Percentiles rank a stretch among this genome's conserved stretches.
Conservation (phyloP, 2,113 vertebrate genomes). For the Trichomycterus rosablanca region DNA sequence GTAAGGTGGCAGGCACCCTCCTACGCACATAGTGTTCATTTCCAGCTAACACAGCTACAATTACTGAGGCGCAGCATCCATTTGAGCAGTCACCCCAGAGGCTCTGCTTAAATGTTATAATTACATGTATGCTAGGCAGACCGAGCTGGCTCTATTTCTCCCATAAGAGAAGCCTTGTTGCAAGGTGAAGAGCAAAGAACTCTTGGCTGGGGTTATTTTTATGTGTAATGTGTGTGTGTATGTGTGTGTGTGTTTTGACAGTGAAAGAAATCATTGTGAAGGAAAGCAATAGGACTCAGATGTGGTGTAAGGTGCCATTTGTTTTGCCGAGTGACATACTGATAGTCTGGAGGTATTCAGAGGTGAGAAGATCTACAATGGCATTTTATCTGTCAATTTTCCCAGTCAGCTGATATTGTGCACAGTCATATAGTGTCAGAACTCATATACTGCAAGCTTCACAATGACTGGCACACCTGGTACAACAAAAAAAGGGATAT, state of each 20-base stretch:
- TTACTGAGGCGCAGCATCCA: constrained; percentile 61
- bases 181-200: constrained; percentile 38
- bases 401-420: too few species aligned
- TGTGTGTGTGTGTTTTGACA: constrained; percentile 46
- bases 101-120: constrained; percentile 63
- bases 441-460: too few species aligned
- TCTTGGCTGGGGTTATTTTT: constrained; percentile 18
- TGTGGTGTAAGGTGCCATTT: constrained; percentile 60
- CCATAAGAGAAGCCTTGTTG: constrained; percentile 29
- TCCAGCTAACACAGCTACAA: constrained; percentile 55
- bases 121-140: constrained; percentile 54
- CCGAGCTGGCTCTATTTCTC: constrained; percentile 34
- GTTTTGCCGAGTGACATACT: constrained; percentile 51
- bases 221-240: constrained; percentile 26
- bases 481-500: too few species aligned
- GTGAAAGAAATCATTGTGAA: constrained; percentile 53
- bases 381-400: not conserved
- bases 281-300: constrained; percentile 55
- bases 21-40: constrained; percentile 60
- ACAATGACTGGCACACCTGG: too few species aligned
- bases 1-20: constrained; percentile 62
- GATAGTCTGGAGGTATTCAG: constrained; percentile 62
- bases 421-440: too few species aligned
- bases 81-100: constrained; percentile 58
- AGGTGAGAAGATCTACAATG: constrained; percentile 25